Evolutionary conservation across 2,797 vertebrate species (phyloP).

Genomic region (Anniella stebbinsi): DNA sequence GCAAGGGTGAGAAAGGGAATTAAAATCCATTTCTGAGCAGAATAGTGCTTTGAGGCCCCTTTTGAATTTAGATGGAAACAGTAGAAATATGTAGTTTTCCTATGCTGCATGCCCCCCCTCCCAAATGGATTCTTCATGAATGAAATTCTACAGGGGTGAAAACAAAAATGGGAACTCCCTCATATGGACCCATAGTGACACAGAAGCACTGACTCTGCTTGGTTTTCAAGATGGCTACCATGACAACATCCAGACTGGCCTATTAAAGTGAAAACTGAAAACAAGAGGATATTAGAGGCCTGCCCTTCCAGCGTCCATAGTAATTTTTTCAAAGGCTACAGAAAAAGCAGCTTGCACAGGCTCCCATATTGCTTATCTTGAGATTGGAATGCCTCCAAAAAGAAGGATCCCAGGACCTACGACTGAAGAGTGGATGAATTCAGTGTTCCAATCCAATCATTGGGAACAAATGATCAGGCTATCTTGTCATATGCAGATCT

Average conservation of each 20-base stretch:
- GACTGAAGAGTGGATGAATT: background rate
- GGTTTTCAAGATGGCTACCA: constrained; percentile 49
- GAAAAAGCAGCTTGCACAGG: background rate
- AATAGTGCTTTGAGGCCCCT: background rate
- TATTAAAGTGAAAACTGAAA: constrained; percentile 24
- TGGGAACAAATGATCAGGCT: background rate
- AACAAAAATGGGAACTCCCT: constrained; percentile 17
- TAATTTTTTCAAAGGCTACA: background rate
- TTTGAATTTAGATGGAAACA: background rate
- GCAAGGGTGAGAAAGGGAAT: background rate
- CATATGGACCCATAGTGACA: constrained; percentile 54
- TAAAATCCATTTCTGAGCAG: background rate
- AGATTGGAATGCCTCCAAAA: background rate
- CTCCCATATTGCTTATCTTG: background rate
- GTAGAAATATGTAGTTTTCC: background rate
- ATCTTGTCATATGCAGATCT: background rate
- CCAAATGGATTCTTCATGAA: constrained; percentile 2
- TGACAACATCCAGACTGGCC: constrained; percentile 46
- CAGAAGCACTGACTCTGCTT: background rate
- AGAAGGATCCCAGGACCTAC: background rate
- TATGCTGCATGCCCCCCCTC: background rate
- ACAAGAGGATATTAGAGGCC: constrained; percentile 6
- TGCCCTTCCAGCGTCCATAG: background rate
- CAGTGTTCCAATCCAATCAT: background rate
- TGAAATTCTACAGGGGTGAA: constrained; percentile 9